phyloP scores from a whole-genome alignment of 1,140 invertebrate species.

The Diorhabda sublineata region DNA sequence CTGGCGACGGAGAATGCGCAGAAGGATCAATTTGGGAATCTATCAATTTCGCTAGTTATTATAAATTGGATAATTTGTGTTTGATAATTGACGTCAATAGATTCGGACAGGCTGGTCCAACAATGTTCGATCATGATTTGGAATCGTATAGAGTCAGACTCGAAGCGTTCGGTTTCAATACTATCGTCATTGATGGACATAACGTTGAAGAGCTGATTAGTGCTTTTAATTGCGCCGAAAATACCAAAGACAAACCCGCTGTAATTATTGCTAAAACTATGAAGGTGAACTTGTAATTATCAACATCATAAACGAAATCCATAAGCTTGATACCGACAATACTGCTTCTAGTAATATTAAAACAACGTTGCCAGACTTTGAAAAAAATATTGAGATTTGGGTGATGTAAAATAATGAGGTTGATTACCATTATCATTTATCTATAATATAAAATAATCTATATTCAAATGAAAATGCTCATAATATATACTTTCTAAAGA shows the following conservation, averaged over 20 bases:
- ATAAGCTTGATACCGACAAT: too few species aligned
- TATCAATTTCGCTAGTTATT: slow-evolving; percentile 87
- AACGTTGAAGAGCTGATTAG: slow-evolving; percentile 86
- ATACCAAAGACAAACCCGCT: slow-evolving; percentile 80
- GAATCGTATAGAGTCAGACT: slow-evolving; percentile 83
- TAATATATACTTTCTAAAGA: too few species aligned
- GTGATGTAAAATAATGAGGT: too few species aligned
- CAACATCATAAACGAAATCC: too few species aligned
- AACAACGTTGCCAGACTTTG: too few species aligned
- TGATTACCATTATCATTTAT: too few species aligned
- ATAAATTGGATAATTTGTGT: slow-evolving; percentile 95
- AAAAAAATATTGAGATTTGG: too few species aligned
- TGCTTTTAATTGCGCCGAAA: slow-evolving; percentile 77
- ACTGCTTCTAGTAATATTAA: too few species aligned
- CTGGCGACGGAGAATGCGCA: slow-evolving; percentile 97
- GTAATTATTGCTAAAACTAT: slow-evolving; percentile 93
- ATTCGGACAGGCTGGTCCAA: slow-evolving; percentile 93
- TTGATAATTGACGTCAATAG: slow-evolving; percentile 97
- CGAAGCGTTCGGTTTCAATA: slow-evolving; percentile 90
- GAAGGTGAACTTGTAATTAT: slow-evolving; percentile 53
- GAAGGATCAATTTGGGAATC: slow-evolving; percentile 99
- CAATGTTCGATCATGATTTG: slow-evolving; percentile 88
- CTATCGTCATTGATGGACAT: slow-evolving; percentile 94
- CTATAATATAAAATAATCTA: too few species aligned
- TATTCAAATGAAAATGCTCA: too few species aligned